Percentiles rank a stretch among this genome's conserved stretches.
Conservation (phyloP, 2,113 vertebrate genomes). For the Hyla sarda region DNA sequence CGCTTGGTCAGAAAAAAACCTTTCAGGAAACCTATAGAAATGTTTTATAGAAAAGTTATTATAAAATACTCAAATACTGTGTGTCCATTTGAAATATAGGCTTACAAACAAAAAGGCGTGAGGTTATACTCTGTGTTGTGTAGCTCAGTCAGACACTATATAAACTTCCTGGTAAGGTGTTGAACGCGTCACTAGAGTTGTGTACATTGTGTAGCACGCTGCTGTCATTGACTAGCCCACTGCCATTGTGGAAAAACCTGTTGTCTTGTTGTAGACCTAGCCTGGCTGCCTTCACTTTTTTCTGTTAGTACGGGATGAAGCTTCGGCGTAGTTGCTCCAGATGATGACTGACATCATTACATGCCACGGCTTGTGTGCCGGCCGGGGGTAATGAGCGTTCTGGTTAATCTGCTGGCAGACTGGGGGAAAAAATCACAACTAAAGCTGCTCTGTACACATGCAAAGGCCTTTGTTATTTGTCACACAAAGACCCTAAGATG, state of each 20-base stretch:
- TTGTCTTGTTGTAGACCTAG: not conserved
- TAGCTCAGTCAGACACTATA: too few species aligned
- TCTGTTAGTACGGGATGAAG: not conserved
- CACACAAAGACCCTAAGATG: not conserved
- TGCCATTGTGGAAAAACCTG: not conserved
- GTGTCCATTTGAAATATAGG: not conserved
- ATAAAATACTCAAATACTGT: too few species aligned
- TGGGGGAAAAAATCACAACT: not conserved
- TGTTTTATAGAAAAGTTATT: too few species aligned
- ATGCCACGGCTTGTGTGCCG: constrained; percentile 47
- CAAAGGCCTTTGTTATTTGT: constrained; percentile 15
- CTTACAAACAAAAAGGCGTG: too few species aligned
- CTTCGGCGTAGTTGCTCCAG: not conserved
- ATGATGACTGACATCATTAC: constrained; percentile 44
- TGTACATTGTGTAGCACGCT: not conserved
- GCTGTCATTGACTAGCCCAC: not conserved
- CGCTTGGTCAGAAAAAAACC: too few species aligned
- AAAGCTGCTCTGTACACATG: constrained; percentile 16
- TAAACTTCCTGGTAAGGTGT: not conserved
- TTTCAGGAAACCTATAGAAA: too few species aligned
- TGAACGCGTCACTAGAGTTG: not conserved
- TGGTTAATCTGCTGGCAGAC: constrained; percentile 38
- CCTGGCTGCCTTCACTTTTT: not conserved
- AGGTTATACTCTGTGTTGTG: too few species aligned
- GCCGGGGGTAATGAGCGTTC: constrained; percentile 37